Conservation (phyloP, 2,888 invertebrate species). For the Tetranychus truncatus region DNA sequence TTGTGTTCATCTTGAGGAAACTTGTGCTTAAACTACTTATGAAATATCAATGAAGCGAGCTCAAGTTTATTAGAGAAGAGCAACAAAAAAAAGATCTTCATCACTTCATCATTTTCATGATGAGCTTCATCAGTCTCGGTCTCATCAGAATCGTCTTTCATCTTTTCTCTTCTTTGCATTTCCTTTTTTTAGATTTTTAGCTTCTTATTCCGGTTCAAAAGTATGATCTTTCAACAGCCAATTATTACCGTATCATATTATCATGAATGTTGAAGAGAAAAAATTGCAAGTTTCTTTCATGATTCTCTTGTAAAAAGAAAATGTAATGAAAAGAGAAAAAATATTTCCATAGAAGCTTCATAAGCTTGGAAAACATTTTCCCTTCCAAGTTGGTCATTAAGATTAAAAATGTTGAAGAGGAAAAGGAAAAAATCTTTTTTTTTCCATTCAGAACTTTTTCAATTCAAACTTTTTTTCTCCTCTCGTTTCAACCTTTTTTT, state of each 20-base stretch:
- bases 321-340: not conserved
- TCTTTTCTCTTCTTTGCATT: not conserved
- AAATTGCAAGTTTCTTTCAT: too few relatives aligned
- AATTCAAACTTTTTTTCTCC: too few relatives aligned
- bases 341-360: not conserved
- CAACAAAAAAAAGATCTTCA: not conserved
- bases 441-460: too few relatives aligned
- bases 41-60: not conserved
- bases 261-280: too few relatives aligned
- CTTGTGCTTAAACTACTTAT: not conserved
- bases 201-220: not conserved
- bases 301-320: conserved; percentile 1
- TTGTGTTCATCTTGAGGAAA: not conserved
- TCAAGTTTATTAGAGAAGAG: not conserved
- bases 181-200: not conserved
- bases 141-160: not conserved
- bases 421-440: too few relatives aligned
- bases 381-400: too few relatives aligned
- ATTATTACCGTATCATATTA: not conserved
- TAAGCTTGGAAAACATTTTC: too few relatives aligned
- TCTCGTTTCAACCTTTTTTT: too few relatives aligned
- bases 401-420: too few relatives aligned
- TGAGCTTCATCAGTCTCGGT: not conserved
- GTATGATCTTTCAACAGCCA: not conserved
- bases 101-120: not conserved